Evolutionary conservation across 2,888 invertebrate species (phyloP).

Genomic region (Galerucella pusilla): DNA sequence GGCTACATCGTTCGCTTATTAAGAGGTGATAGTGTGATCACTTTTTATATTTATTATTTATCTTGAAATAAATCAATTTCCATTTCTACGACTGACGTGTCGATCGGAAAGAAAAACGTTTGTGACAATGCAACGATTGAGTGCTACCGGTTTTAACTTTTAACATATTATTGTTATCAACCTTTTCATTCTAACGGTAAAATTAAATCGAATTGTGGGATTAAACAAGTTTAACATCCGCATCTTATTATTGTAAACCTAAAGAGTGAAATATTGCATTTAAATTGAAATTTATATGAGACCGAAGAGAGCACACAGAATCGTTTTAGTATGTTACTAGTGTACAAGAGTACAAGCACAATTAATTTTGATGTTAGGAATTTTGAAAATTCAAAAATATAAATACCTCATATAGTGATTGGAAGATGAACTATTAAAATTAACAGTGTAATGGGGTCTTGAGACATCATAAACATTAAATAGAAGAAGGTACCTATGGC

Average conservation of each 20-base stretch:
- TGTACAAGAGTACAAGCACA: neutral
- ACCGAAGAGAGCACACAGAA: neutral
- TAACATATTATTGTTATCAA: slow-evolving; percentile 29
- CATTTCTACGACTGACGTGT: neutral
- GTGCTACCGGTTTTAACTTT: slow-evolving; percentile 34
- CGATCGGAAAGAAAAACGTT: neutral
- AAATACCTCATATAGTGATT: neutral
- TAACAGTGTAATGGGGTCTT: too few relatives aligned
- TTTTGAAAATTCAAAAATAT: neutral
- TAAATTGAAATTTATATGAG: slow-evolving; percentile 26
- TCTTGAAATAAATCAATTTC: neutral
- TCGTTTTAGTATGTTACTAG: slow-evolving; percentile 11
- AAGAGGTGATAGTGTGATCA: too few relatives aligned
- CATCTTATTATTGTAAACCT: slow-evolving; percentile 10
- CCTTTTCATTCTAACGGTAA: slow-evolving; percentile 29
- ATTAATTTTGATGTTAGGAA: neutral
- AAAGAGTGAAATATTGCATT: slow-evolving; percentile 23
- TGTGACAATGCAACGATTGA: slow-evolving; percentile 14
- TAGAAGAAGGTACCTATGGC: too few relatives aligned
- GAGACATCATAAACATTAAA: too few relatives aligned
- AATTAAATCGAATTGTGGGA: slow-evolving; percentile 31
- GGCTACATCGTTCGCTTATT: too few relatives aligned
- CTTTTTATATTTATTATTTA: neutral
- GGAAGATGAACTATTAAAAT: too few relatives aligned
- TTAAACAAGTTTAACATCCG: slow-evolving; percentile 25